Base-by-base conservation (phyloP, 2,888 invertebrate species). In the Thymelicus sylvestris region DNA sequence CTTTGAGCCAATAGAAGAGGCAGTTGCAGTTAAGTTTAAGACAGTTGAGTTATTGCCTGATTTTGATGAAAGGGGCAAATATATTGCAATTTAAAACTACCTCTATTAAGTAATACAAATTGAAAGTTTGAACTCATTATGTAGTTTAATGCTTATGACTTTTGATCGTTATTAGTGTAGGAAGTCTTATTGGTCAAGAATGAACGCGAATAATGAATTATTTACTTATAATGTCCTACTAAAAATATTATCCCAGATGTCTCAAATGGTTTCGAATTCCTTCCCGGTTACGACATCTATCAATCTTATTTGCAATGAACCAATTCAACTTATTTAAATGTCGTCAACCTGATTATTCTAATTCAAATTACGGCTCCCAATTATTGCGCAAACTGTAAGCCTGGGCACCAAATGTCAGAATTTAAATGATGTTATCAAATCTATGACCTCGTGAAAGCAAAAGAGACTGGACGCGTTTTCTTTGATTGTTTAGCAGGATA, bases 291-390 rank as follows among this genome's bases (percentile, higher is more conserved):
- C 59, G 39, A 15, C 15, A 66, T 66, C 71, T 60, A 61, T 71
- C 66, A 66, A 41, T 12, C 59, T 31, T 41, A 50, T 64, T 68
- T 39, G n/a, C n/a, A 39, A 55, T 13, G 65, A 50, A 52, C 70
- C 65, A 66, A 70, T 70, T 61, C 60, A 70, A 66, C 65, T 70
- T 24, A 65, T 65, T 65, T 61, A 70, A 65, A 66, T 66, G 61
- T 71, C 71, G 47, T 47, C 61, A 71, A 66, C 61, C 66, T 71
- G 71, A 71, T 71, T 66, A 71, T 71, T 66, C 66, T 62, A 66
- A 65, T 57, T 62, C 62, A 57, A 52, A 66, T 55, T 55, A 62
- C 41, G 7, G 61, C 47, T 39, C 50, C 1, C 61, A 31, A 41
- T 57, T 24, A 60, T 66, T 71, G 66, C 66, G 71, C n/a, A 71